phyloP scores from a whole-genome alignment of 2,113 vertebrate genomes.

The Boulengerochromis microlepis region DNA sequence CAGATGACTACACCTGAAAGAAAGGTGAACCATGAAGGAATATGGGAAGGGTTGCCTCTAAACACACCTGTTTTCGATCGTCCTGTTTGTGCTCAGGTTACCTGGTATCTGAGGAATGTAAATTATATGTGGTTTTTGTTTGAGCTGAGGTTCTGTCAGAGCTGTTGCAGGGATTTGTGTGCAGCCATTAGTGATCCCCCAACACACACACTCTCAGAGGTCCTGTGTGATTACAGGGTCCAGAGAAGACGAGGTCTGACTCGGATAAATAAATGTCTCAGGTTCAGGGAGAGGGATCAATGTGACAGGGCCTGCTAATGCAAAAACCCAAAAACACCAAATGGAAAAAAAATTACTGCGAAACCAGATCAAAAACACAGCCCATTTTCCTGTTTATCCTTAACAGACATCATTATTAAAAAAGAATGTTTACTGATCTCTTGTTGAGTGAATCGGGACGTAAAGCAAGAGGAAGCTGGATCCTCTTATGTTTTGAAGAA shows the following conservation, averaged over 20 bases:
- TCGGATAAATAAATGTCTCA: slow-evolving; percentile 50
- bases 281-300: not conserved
- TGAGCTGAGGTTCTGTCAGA: slow-evolving; percentile 35
- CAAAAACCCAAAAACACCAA: not conserved
- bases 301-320: slow-evolving; percentile 5
- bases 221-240: slow-evolving; percentile 59
- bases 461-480: not conserved
- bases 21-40: not conserved
- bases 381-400: slow-evolving; percentile 10
- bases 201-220: not conserved
- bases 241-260: slow-evolving; percentile 42
- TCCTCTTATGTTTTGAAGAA: not conserved
- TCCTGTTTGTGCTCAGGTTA: slow-evolving; percentile 64
- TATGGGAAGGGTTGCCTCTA: not conserved
- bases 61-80: slow-evolving; percentile 71
- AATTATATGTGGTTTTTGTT: slow-evolving; percentile 69
- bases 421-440: not conserved
- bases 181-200: not conserved
- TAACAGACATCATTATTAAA: slow-evolving; percentile 10
- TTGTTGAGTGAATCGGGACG: not conserved
- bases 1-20: not conserved
- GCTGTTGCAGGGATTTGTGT: slow-evolving; percentile 31
- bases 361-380: slow-evolving; percentile 8
- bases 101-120: slow-evolving; percentile 72
- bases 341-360: not conserved